phyloP scores from a whole-genome alignment of 2,888 invertebrate species.

The Abscondita cerata region DNA sequence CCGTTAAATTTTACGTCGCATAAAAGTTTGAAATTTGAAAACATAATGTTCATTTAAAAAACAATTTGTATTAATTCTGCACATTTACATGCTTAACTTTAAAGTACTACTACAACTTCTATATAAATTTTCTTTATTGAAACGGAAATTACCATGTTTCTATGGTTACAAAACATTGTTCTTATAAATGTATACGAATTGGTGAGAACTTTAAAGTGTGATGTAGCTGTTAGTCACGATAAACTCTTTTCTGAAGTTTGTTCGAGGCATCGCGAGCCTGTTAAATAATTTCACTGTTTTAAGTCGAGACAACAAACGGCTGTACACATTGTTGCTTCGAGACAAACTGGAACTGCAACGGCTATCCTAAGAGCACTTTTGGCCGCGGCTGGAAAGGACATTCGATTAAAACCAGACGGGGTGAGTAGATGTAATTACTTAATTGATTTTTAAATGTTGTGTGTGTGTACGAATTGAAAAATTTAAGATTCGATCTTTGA shows the following conservation, averaged over 20 bases:
- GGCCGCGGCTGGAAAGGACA: conserved; percentile 88
- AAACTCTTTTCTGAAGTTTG: conserved; percentile 4
- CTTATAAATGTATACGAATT: conserved; percentile 19
- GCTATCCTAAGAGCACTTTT: conserved; percentile 88
- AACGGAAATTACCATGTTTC: conserved; percentile 34
- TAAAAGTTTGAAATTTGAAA: too few relatives aligned
- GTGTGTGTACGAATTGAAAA: not conserved
- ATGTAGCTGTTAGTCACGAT: conserved; percentile 27
- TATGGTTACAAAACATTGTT: conserved; percentile 32
- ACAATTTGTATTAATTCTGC: not conserved
- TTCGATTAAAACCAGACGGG: conserved; percentile 84
- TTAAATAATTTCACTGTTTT: conserved; percentile 39
- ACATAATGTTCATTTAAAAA: not conserved
- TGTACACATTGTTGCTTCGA: conserved; percentile 92
- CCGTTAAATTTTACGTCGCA: too few relatives aligned
- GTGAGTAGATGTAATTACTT: too few relatives aligned
- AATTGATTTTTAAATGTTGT: too few relatives aligned
- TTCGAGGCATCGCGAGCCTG: not conserved
- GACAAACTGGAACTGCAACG: conserved; percentile 92
- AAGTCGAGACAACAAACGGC: conserved; percentile 94
- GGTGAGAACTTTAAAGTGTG: conserved; percentile 25
- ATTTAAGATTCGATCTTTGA: too few relatives aligned
- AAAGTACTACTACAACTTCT: conserved; percentile 19
- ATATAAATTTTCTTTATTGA: conserved; percentile 27
- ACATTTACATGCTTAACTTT: conserved; percentile 21